Conservation (phyloP, 2,888 invertebrate genomes). For the Conomelus anceps region DNA sequence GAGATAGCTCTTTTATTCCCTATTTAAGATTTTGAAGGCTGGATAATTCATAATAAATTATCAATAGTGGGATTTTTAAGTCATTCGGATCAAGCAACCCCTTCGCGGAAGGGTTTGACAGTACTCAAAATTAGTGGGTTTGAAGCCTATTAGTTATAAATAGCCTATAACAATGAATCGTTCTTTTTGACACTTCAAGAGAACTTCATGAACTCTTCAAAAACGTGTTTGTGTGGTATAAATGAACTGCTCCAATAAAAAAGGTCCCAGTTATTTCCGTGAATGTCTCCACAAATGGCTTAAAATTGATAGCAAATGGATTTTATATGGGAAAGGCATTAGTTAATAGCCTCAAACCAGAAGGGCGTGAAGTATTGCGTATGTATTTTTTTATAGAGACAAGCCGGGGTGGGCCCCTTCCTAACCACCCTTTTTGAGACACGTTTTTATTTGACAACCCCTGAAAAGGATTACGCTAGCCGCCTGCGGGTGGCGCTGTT, state of each 20-base stretch:
- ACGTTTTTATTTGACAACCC: slow-evolving; percentile 14
- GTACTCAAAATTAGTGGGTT: neutral
- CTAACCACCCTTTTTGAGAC: slow-evolving; percentile 1
- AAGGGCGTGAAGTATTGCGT: neutral
- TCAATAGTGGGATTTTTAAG: neutral
- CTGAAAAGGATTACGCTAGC: slow-evolving; percentile 2
- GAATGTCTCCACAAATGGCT: neutral
- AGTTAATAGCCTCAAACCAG: neutral
- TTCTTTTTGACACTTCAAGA: neutral
- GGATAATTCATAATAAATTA: neutral
- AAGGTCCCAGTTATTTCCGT: neutral
- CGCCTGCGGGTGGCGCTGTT: slow-evolving; percentile 7
- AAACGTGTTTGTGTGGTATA: neutral
- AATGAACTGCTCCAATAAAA: neutral
- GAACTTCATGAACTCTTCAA: neutral
- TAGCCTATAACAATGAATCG: neutral
- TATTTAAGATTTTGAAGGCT: too few relatives aligned
- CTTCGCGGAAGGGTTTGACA: neutral
- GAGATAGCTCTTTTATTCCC: too few relatives aligned
- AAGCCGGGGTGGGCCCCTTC: neutral
- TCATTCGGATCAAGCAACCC: neutral
- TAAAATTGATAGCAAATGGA: neutral
- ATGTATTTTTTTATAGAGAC: slow-evolving; percentile 4
- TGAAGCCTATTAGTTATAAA: neutral
- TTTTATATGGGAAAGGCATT: neutral